Conservation (phyloP, 1,140 invertebrate species). For the Popillia japonica region DNA sequence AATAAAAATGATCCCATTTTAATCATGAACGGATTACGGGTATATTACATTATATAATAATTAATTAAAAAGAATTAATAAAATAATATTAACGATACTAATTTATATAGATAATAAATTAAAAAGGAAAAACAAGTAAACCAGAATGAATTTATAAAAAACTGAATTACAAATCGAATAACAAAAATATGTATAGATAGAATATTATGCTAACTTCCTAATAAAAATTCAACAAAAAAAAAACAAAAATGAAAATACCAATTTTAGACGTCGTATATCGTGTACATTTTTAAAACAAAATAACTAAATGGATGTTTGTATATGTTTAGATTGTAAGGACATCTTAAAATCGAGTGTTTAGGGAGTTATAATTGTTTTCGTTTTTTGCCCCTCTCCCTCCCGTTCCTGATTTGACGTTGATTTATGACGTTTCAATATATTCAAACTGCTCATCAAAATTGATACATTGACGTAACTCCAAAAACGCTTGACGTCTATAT, state of each 20-base stretch:
- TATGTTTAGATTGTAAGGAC: slow-evolving; percentile 35
- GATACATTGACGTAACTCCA: background rate
- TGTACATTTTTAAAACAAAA: slow-evolving; percentile 32
- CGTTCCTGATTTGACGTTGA: too few relatives aligned
- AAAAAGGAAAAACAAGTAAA: slow-evolving; percentile 14
- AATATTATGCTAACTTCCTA: slow-evolving; percentile 8
- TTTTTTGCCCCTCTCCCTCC: too few relatives aligned
- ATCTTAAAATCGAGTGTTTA: background rate
- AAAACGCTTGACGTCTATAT: slow-evolving; percentile 43
- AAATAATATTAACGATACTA: slow-evolving; percentile 26
- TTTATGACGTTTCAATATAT: too few relatives aligned
- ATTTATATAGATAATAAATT: slow-evolving; percentile 26
- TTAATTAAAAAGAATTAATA: slow-evolving; percentile 9
- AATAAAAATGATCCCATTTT: slow-evolving; percentile 36
- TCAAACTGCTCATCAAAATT: too few relatives aligned
- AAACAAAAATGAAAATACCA: slow-evolving; percentile 16
- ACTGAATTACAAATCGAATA: background rate
- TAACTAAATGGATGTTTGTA: slow-evolving; percentile 25
- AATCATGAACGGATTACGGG: slow-evolving; percentile 32
- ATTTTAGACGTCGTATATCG: slow-evolving; percentile 23
- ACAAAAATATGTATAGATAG: background rate
- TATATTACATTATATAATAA: slow-evolving; percentile 9
- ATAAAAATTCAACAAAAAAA: slow-evolving; percentile 13
- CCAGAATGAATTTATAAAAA: slow-evolving; percentile 29
- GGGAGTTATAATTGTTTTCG: background rate